Percentiles rank a stretch among this genome's conserved stretches.
Conservation (phyloP, 2,797 vertebrate genomes). For the Emydoidea blandingii region DNA sequence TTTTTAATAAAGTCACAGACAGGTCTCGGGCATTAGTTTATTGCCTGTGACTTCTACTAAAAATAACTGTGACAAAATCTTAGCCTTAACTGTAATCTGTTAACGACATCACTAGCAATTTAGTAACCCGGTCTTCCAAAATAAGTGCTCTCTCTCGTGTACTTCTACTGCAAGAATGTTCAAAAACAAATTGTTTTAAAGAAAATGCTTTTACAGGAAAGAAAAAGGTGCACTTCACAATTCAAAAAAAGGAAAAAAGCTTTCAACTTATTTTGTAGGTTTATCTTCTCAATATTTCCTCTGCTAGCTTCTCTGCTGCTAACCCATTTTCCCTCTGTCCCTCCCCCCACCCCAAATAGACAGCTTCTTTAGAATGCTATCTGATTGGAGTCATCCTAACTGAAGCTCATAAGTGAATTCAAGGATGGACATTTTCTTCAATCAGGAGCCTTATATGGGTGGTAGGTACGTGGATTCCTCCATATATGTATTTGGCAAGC, state of each 20-base stretch:
- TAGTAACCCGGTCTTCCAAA: neutral
- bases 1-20: too few species aligned
- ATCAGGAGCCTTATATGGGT: neutral
- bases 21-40: too few species aligned
- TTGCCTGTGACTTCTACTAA: too few species aligned
- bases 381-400: neutral
- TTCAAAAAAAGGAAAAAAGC: neutral
- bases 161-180: neutral
- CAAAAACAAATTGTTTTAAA: neutral
- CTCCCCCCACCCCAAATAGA: neutral
- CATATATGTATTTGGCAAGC: neutral
- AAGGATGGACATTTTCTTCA: neutral
- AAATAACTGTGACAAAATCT: too few species aligned
- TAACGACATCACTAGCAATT: neutral
- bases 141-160: neutral
- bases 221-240: neutral
- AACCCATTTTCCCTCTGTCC: neutral
- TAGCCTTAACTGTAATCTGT: neutral
- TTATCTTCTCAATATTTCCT: neutral
- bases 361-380: neutral
- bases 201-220: neutral
- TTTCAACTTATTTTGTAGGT: neutral
- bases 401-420: constrained; percentile 1
- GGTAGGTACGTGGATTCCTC: neutral
- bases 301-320: neutral